Base-by-base conservation (phyloP, 2,113 vertebrate genomes). In the Dolichotis patagonum region DNA sequence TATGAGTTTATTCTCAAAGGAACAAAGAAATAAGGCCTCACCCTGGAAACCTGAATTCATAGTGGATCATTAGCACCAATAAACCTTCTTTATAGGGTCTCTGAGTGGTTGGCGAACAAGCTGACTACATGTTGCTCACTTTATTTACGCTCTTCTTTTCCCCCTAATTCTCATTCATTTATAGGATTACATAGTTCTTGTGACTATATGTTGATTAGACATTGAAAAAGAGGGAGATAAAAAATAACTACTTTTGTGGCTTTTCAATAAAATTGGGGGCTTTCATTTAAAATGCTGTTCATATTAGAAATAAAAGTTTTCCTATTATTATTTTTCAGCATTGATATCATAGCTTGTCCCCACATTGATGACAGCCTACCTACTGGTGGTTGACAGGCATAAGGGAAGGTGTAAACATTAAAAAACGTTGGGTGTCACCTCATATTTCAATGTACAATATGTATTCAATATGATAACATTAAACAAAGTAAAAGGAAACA, bases 401-500 rank as follows among this genome's bases (percentile, higher is more conserved):
- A 0, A 38, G 2, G 16, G 35, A 73, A 95, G 38, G 24, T 91
- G 3, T 1, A 84, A 46, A 63, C 10, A 56, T 54, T 16, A 78
- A 49, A 22, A 20, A 69, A 69, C 7, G 13, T 38, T 71, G 38
- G 11, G 20, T 46, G 77, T 63, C 67, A 1, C 58, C 46, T 95
- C 3, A 62, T 54, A 26, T 63, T 81, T 30, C 30, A 0, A 4
- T 69, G 5, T 75, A 11, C n/a, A 62, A 24, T 52, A n/a, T 71
- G 12, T 87, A 16, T n/a, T 46, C 38, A 62, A 52, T 80, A 84
- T 28, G 6, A 84, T 17, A 24, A n/a, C 14, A 69, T 28, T 85
- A 90, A 4, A 93, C 82, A 83, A 83, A 86, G 88, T 9, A 65
- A 88, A 83, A 80, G 8, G 38, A 67, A 77, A 62, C 77, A 77